phyloP scores from a whole-genome alignment of 2,113 vertebrate genomes.

The Mormoops blainvillei region DNA sequence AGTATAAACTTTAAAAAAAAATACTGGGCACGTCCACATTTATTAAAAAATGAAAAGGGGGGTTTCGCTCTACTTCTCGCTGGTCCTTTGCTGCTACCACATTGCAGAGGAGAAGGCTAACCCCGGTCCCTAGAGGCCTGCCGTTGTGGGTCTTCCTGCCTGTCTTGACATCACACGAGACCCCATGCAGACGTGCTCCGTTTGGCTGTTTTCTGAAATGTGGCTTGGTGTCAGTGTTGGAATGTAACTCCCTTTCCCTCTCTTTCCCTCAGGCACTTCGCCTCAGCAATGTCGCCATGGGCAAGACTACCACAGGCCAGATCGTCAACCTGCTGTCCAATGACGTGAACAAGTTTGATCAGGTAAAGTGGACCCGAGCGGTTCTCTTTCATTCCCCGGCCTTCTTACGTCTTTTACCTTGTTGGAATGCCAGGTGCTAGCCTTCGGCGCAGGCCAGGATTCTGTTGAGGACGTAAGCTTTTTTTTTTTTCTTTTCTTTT shows the following conservation, averaged over 20 bases:
- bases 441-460: neutral
- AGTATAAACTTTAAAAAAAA: too few species aligned
- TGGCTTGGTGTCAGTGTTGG: rapidly evolving
- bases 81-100: rapidly evolving
- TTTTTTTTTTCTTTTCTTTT: neutral
- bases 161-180: neutral
- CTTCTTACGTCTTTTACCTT: rapidly evolving
- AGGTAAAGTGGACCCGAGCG: constrained; percentile 77
- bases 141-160: rapidly evolving
- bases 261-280: constrained; percentile 85
- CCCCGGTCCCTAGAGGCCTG: rapidly evolving
- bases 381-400: neutral
- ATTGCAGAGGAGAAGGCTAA: too few species aligned
- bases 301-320: constrained; percentile 95
- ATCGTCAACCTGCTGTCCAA: constrained; percentile 97
- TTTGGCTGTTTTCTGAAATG: neutral
- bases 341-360: constrained; percentile 97
- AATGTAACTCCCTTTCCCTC: neutral
- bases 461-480: neutral
- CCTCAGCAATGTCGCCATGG: constrained; percentile 90
- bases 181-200: rapidly evolving
- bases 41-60: too few species aligned
- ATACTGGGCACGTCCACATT: neutral
- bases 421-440: rapidly evolving
- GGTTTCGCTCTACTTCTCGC: rapidly evolving